Percentiles rank a stretch among this genome's conserved stretches.
phyloP scores from a whole-genome alignment of 2,113 vertebrate genomes.

The Sceloporus tristichus region DNA sequence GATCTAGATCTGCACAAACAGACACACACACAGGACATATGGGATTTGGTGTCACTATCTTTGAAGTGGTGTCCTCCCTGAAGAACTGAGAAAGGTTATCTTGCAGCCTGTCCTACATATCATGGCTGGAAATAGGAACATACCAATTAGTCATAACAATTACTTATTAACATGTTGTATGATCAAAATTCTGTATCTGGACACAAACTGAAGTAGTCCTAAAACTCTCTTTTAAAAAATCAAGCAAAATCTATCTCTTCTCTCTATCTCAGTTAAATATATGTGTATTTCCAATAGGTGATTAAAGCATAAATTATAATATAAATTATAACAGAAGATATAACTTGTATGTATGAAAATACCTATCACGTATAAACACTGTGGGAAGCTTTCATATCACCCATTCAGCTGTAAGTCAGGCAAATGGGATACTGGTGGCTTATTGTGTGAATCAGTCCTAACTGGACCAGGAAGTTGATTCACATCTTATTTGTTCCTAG shows the following conservation, averaged over 20 bases:
- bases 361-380: neutral
- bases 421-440: neutral
- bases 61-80: too few relatives aligned
- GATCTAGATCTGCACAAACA: too few relatives aligned
- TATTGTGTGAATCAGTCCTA: neutral
- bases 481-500: neutral
- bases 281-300: neutral
- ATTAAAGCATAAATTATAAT: neutral
- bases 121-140: too few relatives aligned
- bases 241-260: too few relatives aligned
- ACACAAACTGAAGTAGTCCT: neutral
- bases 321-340: too few relatives aligned
- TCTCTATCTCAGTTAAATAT: neutral
- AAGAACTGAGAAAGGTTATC: too few relatives aligned
- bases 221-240: neutral
- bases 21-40: too few relatives aligned
- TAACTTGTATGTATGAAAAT: neutral
- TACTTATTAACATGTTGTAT: too few relatives aligned
- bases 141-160: too few relatives aligned
- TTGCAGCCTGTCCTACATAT: too few relatives aligned
- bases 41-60: too few relatives aligned
- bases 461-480: neutral
- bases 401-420: neutral
- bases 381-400: neutral
- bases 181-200: neutral